These are phyloP conservation scores for Corynorhinus townsendii DNA, from an alignment of 2,113 vertebrate genomes.

Conservation along the genomic window DNA sequence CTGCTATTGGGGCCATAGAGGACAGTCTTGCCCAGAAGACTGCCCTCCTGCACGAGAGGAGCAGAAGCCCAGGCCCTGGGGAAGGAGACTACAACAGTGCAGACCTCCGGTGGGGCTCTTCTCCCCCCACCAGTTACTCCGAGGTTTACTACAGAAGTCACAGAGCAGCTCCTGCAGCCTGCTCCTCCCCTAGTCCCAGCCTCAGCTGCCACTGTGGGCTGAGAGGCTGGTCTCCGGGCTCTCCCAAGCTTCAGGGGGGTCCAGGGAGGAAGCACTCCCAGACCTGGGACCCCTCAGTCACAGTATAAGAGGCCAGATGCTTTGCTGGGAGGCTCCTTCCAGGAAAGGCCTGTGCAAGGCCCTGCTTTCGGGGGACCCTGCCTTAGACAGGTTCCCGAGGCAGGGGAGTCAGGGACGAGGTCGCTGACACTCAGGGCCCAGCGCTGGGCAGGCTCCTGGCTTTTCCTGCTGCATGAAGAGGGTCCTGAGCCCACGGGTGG, in stretches of 20 bases:
- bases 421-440: neutral
- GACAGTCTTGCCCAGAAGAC: neutral
- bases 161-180: neutral
- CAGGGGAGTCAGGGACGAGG: neutral
- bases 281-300: neutral
- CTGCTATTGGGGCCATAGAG: slow-evolving; percentile 61
- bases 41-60: neutral
- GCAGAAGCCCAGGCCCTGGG: neutral
- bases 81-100: neutral
- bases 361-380: neutral
- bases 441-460: neutral
- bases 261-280: neutral
- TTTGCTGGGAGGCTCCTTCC: neutral
- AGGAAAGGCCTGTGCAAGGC: neutral
- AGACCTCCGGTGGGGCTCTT: neutral
- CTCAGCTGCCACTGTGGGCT: neutral
- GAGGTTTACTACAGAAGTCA: fast-evolving
- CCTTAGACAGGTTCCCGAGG: neutral
- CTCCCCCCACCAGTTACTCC: fast-evolving
- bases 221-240: no score
- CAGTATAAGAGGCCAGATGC: fast-evolving
- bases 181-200: neutral
- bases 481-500: neutral
- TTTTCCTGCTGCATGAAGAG: neutral
- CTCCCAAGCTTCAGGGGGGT: no score